phyloP scores from a whole-genome alignment of 2,888 invertebrate species.

The Xiphydria camelus region DNA sequence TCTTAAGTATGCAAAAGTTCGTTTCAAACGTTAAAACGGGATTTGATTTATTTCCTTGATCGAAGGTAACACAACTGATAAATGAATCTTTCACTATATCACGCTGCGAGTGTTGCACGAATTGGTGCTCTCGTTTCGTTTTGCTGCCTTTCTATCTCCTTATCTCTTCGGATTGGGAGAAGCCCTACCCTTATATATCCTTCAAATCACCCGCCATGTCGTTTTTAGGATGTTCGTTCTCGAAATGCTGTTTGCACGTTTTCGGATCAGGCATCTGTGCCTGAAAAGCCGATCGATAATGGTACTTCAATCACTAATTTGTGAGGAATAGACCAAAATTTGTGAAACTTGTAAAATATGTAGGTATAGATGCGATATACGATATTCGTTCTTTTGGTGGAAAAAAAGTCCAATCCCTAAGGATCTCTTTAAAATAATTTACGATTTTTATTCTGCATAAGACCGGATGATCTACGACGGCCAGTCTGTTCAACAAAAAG shows the following conservation, averaged over 20 bases:
- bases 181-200: conserved; percentile 63
- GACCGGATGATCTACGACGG: no score
- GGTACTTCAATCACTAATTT: no score
- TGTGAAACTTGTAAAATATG: no score
- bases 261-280: conserved; percentile 99
- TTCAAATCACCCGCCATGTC: conserved; percentile 86
- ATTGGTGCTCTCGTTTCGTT: conserved; percentile 24
- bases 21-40: conserved; percentile 34
- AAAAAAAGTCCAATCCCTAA: no score
- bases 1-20: background rate
- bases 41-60: conserved; percentile 35
- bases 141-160: conserved; percentile 12
- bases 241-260: conserved; percentile 99
- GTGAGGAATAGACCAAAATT: no score
- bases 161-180: conserved; percentile 9
- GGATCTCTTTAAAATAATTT: no score
- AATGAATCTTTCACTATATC: conserved; percentile 40
- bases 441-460: no score
- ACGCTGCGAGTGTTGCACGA: conserved; percentile 38
- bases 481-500: no score
- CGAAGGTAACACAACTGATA: conserved; percentile 28
- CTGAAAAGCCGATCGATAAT: no score
- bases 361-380: no score
- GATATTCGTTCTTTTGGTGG: no score
- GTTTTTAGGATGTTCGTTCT: conserved; percentile 97